Evolutionary conservation across 2,113 vertebrate species (phyloP).

Genomic region (Alosa alosa): DNA sequence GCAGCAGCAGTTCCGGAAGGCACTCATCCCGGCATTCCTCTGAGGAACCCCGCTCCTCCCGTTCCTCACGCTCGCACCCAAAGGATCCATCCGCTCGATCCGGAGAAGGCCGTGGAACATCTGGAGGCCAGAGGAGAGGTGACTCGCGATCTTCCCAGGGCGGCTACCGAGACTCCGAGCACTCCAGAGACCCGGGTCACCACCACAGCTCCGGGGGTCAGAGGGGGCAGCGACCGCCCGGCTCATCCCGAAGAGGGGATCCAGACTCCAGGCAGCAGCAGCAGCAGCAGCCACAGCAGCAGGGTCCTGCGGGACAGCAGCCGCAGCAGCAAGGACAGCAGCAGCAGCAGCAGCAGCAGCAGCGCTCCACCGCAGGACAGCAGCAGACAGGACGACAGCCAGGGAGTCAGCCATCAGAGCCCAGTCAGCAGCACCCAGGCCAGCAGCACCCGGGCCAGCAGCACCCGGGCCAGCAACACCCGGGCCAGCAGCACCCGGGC

Average conservation of each 20-base stretch:
- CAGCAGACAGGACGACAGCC: slow-evolving; percentile 59
- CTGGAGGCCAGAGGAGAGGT: slow-evolving; percentile 77
- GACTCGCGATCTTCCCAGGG: slow-evolving; percentile 72
- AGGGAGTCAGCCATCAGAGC: slow-evolving; percentile 55
- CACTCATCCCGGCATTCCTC: slow-evolving; percentile 82
- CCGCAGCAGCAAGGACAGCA: slow-evolving; percentile 36
- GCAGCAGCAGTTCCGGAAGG: slow-evolving; percentile 81
- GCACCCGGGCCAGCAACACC: slow-evolving; percentile 9
- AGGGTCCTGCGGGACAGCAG: slow-evolving; percentile 54
- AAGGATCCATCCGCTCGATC: slow-evolving; percentile 80
- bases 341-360: slow-evolving; percentile 51
- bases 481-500: no score
- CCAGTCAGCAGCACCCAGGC: slow-evolving; percentile 49
- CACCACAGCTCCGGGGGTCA: slow-evolving; percentile 76
- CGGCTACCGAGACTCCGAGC: slow-evolving; percentile 82
- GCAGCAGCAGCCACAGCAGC: slow-evolving; percentile 37
- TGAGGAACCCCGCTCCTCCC: slow-evolving; percentile 81
- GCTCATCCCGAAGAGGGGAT: slow-evolving; percentile 71
- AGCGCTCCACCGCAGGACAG: slow-evolving; percentile 45
- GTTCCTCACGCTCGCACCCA: slow-evolving; percentile 82
- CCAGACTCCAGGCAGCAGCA: slow-evolving; percentile 66
- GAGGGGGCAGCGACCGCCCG: slow-evolving; percentile 75
- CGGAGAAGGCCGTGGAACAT: slow-evolving; percentile 72
- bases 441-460: slow-evolving; percentile 24
- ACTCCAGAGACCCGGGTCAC: slow-evolving; percentile 79